Conservation (phyloP, 2,888 invertebrate species). For the Linnaemya vulpina region DNA sequence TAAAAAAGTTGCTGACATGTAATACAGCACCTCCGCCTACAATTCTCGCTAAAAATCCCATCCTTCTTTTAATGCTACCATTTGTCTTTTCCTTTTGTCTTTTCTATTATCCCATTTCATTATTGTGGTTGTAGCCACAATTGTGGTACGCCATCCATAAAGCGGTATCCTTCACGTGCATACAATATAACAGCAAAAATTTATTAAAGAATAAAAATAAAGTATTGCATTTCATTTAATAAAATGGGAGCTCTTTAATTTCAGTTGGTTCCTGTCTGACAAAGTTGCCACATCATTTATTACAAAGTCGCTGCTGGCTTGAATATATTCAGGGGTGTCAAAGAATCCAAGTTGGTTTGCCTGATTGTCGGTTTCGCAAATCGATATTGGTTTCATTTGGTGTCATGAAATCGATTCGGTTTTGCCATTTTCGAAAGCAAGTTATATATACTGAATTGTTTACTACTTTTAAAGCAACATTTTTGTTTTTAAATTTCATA, state of each 20-base stretch:
- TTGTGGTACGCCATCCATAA: constrained; percentile 37
- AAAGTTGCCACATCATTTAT: constrained; percentile 10
- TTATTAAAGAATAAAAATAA: constrained; percentile 57
- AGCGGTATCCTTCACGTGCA: constrained; percentile 58
- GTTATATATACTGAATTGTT: no score
- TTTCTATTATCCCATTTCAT: constrained; percentile 46
- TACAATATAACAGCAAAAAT: constrained; percentile 36
- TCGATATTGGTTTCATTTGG: no score
- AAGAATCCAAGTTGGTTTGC: no score
- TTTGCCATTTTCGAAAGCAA: no score
- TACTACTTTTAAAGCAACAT: no score
- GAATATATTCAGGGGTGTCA: no score
- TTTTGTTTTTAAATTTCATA: no score
- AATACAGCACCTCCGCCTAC: constrained; percentile 75
- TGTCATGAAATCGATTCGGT: no score
- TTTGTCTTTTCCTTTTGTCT: constrained; percentile 53
- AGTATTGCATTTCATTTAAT: constrained; percentile 70
- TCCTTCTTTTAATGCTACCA: constrained; percentile 48
- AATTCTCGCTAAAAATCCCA: constrained; percentile 72
- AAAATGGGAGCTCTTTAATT: constrained; percentile 53
- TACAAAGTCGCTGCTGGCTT: not conserved
- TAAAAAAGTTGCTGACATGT: constrained; percentile 81
- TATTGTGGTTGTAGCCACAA: constrained; percentile 48
- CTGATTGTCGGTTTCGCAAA: no score
- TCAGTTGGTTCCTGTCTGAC: constrained; percentile 23